Conservation (phyloP, 2,888 invertebrate species). For the Marasmarcha lunaedactyla region DNA sequence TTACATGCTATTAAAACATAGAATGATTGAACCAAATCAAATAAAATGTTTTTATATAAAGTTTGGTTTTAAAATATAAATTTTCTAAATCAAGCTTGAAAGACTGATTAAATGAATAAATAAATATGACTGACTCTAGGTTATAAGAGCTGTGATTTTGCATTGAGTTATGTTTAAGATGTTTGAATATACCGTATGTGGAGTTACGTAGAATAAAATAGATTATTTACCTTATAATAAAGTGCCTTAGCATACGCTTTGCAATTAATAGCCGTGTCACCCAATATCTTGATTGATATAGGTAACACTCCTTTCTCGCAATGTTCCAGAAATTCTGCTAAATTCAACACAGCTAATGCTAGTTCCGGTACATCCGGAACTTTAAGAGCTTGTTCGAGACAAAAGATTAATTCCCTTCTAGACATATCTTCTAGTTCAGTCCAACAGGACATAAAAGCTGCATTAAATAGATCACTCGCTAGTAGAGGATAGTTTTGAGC, state of each 20-base stretch:
- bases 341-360: constrained; percentile 92
- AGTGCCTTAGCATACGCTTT: constrained; percentile 78
- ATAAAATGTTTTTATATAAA: too few species aligned
- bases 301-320: constrained; percentile 97
- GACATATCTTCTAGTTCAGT: constrained; percentile 88
- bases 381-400: constrained; percentile 87
- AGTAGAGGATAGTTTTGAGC: constrained; percentile 95
- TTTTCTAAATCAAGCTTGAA: too few species aligned
- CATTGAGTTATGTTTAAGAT: too few species aligned
- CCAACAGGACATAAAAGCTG: constrained; percentile 99
- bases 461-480: constrained; percentile 95
- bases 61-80: too few species aligned
- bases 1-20: too few species aligned
- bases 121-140: too few species aligned
- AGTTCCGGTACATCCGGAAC: constrained; percentile 95
- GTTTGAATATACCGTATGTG: too few species aligned
- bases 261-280: constrained; percentile 94
- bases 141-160: too few species aligned
- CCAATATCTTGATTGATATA: constrained; percentile 86
- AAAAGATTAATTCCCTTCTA: constrained; percentile 86
- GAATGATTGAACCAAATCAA: too few species aligned
- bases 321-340: constrained; percentile 99
- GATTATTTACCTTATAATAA: constrained; percentile 68
- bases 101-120: too few species aligned
- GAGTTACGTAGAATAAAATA: too few species aligned